These are phyloP conservation scores for Nomia melanderi DNA, from an alignment of 1,140 invertebrate genomes.

Conservation along the genomic window DNA sequence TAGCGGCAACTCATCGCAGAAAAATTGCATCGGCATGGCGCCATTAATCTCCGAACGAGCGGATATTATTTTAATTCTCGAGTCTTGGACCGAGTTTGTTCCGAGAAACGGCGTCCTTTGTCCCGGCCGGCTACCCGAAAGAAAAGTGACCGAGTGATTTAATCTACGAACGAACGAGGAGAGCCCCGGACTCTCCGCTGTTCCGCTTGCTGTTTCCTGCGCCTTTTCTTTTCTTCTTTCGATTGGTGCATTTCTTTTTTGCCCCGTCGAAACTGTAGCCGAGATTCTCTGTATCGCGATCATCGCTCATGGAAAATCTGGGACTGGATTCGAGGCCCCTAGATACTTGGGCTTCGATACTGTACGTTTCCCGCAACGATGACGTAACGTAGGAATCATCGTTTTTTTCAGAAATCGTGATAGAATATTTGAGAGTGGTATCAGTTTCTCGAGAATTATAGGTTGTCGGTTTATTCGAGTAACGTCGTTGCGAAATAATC, in stretches of 20 bases:
- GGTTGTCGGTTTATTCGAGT: no score
- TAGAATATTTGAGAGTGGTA: no score
- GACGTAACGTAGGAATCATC: no score
- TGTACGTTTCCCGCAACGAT: no score
- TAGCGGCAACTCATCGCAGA: slow-evolving; percentile 55
- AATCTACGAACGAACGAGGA: slow-evolving; percentile 66
- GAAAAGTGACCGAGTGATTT: slow-evolving; percentile 76
- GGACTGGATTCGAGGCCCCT: background rate
- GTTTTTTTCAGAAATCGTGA: no score
- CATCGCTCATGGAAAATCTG: slow-evolving; percentile 41
- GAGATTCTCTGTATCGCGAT: background rate
- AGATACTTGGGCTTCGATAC: no score
- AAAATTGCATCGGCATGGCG: slow-evolving; percentile 72
- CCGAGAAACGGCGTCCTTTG: slow-evolving; percentile 75
- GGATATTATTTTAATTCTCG: slow-evolving; percentile 78
- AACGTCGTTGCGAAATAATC: no score
- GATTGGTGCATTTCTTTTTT: slow-evolving; percentile 58
- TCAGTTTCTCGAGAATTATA: no score
- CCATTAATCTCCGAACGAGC: slow-evolving; percentile 77
- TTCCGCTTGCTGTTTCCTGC: slow-evolving; percentile 44
- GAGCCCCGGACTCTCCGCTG: slow-evolving; percentile 55
- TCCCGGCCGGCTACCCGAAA: slow-evolving; percentile 70
- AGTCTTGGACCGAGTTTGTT: slow-evolving; percentile 67
- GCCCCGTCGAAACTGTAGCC: slow-evolving; percentile 37
- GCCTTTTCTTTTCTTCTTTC: slow-evolving; percentile 32